Conservation (phyloP, 2,888 invertebrate genomes). For the Aphrophora alni region DNA sequence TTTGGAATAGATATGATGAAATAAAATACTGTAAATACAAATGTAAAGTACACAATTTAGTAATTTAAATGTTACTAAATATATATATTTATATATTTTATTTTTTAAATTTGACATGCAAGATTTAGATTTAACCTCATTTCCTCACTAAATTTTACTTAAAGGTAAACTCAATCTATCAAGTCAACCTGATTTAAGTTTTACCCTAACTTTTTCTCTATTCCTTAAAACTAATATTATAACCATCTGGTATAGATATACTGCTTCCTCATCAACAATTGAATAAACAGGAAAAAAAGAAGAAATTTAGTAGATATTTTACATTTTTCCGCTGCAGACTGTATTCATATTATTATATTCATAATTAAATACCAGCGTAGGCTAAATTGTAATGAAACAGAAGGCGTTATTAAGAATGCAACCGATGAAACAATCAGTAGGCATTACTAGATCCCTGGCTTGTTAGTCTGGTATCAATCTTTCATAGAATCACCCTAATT, state of each 20-base stretch:
- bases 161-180: background rate
- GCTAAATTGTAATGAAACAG: background rate
- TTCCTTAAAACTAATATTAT: constrained; percentile 20
- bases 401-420: background rate
- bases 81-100: too few species aligned
- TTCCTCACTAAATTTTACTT: too few species aligned
- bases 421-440: background rate
- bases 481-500: background rate
- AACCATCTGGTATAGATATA: constrained; percentile 33
- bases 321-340: constrained; percentile 34
- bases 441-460: background rate
- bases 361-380: constrained; percentile 24
- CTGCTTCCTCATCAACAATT: constrained; percentile 33
- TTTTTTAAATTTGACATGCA: too few species aligned
- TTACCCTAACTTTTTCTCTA: background rate
- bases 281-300: constrained; percentile 22
- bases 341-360: constrained; percentile 21
- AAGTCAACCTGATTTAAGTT: background rate
- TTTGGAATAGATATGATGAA: too few species aligned
- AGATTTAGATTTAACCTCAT: too few species aligned
- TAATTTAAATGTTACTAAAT: too few species aligned
- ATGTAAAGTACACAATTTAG: too few species aligned
- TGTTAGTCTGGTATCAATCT: background rate
- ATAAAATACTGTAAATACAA: too few species aligned
- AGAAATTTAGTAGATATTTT: constrained; percentile 36